These are phyloP conservation scores for Umimayanthus chanpuru DNA, from an alignment of 92 coral and sea anemone genomes.

Conservation along the genomic window DNA sequence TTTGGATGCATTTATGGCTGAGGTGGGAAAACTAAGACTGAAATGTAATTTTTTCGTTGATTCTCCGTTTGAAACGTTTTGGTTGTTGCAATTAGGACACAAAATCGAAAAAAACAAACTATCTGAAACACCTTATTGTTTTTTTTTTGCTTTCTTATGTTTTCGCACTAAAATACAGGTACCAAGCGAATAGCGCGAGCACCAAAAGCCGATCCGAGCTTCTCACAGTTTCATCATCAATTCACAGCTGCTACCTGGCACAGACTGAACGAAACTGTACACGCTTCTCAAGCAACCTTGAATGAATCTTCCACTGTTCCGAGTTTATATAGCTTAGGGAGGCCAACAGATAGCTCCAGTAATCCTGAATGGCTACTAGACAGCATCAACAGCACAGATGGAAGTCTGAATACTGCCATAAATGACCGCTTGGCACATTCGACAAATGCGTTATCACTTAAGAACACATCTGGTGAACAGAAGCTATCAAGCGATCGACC, in stretches of 20 bases:
- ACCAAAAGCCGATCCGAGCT: constrained; percentile 33
- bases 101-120: not conserved
- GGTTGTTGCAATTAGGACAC: not conserved
- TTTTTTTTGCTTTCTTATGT: not conserved
- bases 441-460: not conserved
- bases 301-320: not conserved
- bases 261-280: not conserved
- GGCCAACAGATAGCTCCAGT: not conserved
- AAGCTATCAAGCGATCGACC: not conserved
- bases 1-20: no score
- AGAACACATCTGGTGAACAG: not conserved
- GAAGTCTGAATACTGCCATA: no score
- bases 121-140: not conserved
- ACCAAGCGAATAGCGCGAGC: constrained; percentile 40
- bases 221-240: constrained; percentile 4
- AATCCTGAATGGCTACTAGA: not conserved
- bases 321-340: not conserved
- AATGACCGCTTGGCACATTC: not conserved
- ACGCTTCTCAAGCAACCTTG: not conserved
- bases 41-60: no score
- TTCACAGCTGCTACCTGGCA: constrained; percentile 16
- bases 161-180: constrained; percentile 23
- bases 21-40: no score
- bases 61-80: not conserved
- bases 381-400: not conserved